Evolutionary conservation across 2,797 vertebrate genomes (phyloP).

Genomic region (Numenius phaeopus): DNA sequence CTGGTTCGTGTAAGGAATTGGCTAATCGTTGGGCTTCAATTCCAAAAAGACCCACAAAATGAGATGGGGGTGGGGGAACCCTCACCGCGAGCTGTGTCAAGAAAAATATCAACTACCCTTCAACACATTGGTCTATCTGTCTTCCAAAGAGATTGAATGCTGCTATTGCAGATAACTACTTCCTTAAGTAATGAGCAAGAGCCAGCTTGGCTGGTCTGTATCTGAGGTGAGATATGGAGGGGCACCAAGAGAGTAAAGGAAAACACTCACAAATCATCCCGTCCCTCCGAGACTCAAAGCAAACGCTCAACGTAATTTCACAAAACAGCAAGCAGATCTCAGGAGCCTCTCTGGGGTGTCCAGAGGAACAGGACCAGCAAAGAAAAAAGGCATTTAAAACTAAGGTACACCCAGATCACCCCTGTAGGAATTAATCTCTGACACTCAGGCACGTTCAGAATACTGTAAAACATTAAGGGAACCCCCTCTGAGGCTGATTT

Average conservation of each 20-base stretch:
- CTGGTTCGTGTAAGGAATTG: slow-evolving; percentile 44
- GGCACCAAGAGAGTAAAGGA: not conserved
- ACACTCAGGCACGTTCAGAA: not conserved
- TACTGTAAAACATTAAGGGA: not conserved
- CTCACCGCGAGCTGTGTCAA: not conserved
- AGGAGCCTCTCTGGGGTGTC: not conserved
- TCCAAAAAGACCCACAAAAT: not conserved
- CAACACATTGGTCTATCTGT: not conserved
- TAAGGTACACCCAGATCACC: not conserved
- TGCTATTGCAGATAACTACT: not conserved
- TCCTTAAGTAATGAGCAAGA: slow-evolving; percentile 14
- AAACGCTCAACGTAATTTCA: not conserved
- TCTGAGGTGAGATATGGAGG: not conserved
- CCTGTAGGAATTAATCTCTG: not conserved
- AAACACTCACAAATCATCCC: not conserved
- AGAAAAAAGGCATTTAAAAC: not conserved
- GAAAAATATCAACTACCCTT: not conserved
- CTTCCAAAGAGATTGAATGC: not conserved
- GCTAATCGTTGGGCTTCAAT: not conserved
- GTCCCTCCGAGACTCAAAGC: not conserved
- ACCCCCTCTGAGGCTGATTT: not conserved
- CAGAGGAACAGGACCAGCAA: not conserved
- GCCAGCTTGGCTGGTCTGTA: not conserved
- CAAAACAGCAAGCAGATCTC: not conserved
- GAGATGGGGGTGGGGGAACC: not conserved